Conservation (phyloP, 2,797 vertebrate species). For the Chloroceryle amazona region DNA sequence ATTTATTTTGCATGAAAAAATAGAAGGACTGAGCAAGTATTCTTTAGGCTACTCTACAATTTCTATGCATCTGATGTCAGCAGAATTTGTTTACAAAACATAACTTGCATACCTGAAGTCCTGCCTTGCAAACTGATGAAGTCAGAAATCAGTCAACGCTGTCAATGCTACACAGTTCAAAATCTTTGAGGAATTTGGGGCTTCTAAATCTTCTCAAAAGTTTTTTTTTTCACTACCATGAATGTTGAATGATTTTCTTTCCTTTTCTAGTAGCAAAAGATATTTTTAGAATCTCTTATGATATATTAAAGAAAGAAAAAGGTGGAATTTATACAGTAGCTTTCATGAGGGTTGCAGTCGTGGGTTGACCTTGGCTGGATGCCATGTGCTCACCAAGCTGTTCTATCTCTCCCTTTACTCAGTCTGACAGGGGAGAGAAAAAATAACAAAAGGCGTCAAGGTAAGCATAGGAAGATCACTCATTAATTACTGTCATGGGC, state of each 20-base stretch:
- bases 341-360: background rate
- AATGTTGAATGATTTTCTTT: background rate
- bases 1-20: slow-evolving; percentile 23
- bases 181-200: background rate
- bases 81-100: slow-evolving; percentile 7
- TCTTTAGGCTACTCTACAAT: background rate
- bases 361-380: background rate
- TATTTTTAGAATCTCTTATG: background rate
- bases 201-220: background rate
- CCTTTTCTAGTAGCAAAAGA: background rate
- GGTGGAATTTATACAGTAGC: background rate
- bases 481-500: background rate
- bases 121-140: background rate
- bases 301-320: background rate
- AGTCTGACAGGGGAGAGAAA: background rate
- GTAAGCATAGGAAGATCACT: background rate
- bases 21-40: background rate
- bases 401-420: background rate
- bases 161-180: background rate
- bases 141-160: background rate
- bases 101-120: background rate
- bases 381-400: background rate
- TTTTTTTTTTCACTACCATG: background rate
- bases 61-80: background rate
- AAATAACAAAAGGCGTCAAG: background rate